Evolutionary conservation across 2,888 invertebrate genomes (phyloP).

Genomic region (Amblyteles armatorius): DNA sequence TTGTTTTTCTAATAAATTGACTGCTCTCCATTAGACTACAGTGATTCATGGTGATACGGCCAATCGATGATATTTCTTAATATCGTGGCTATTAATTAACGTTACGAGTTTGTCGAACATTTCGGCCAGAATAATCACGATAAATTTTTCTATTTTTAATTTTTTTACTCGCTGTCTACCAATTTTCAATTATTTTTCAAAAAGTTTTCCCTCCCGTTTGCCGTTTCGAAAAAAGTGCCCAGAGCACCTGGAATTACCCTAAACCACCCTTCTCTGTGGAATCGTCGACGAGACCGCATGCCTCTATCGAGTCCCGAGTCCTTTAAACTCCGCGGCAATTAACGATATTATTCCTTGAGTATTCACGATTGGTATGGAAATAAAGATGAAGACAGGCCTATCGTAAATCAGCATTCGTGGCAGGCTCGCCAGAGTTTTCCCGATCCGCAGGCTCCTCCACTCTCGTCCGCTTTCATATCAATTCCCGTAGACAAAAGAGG

Average conservation of each 20-base stretch:
- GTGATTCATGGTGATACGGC: too few species aligned
- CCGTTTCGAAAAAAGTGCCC: too few species aligned
- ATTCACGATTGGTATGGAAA: background rate
- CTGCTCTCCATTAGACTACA: too few species aligned
- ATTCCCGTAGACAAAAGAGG: slow-evolving; percentile 55
- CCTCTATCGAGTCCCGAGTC: background rate
- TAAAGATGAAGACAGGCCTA: slow-evolving; percentile 7
- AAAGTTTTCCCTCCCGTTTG: too few species aligned
- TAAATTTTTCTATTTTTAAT: too few species aligned
- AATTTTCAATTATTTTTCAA: too few species aligned
- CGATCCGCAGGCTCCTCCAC: slow-evolving; percentile 32
- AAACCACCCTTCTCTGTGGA: background rate
- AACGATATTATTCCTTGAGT: slow-evolving; percentile 52
- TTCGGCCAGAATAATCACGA: too few species aligned
- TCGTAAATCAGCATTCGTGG: slow-evolving; percentile 45
- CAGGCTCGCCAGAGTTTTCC: slow-evolving; percentile 16
- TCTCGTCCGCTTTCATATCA: slow-evolving; percentile 49
- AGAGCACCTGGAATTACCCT: slow-evolving; percentile 10
- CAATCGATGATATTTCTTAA: too few species aligned
- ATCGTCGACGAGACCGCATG: background rate
- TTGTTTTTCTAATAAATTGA: too few species aligned
- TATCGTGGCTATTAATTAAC: too few species aligned
- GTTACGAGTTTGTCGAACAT: too few species aligned
- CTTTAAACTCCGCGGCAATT: slow-evolving; percentile 41
- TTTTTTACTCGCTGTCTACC: too few species aligned